Percentiles rank a stretch among this genome's conserved stretches.
Evolutionary conservation across 2,888 invertebrate genomes (phyloP).

Genomic region (Hyles lineata): DNA sequence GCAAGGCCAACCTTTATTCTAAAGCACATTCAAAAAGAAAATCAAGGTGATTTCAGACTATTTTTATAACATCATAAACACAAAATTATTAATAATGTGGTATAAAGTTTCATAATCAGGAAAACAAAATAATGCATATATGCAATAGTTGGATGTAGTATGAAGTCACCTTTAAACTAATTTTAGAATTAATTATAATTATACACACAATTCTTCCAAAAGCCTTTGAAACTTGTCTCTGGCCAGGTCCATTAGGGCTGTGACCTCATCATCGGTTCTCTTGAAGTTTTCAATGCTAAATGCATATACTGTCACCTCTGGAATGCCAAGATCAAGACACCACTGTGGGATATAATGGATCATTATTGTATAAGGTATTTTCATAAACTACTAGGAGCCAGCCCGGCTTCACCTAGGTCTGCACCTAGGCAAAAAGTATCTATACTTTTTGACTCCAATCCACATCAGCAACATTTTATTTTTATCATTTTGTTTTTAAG

Average conservation of each 20-base stretch:
- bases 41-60: too few species aligned
- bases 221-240: conserved; percentile 93
- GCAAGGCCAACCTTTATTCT: too few species aligned
- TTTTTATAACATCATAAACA: too few species aligned
- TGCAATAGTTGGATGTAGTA: background rate
- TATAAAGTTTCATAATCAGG: too few species aligned
- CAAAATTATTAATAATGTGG: too few species aligned
- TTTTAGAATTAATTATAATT: background rate
- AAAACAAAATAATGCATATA: too few species aligned
- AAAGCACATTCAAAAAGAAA: too few species aligned
- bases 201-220: conserved; percentile 90
- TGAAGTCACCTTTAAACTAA: background rate
- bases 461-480: too few species aligned
- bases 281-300: conserved; percentile 99
- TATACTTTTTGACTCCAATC: too few species aligned
- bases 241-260: conserved; percentile 94
- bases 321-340: conserved; percentile 96
- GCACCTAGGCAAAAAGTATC: too few species aligned
- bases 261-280: conserved; percentile 94
- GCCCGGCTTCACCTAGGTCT: too few species aligned
- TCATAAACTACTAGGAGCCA: background rate
- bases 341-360: conserved; percentile 79
- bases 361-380: conserved; percentile 11
- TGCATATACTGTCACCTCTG: conserved; percentile 98
- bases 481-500: too few species aligned